Evolutionary conservation across 2,888 invertebrate genomes (phyloP), one percentile per base, ranked within the genome.

Genomic region (Caenorhabditis doughertyi): DNA sequence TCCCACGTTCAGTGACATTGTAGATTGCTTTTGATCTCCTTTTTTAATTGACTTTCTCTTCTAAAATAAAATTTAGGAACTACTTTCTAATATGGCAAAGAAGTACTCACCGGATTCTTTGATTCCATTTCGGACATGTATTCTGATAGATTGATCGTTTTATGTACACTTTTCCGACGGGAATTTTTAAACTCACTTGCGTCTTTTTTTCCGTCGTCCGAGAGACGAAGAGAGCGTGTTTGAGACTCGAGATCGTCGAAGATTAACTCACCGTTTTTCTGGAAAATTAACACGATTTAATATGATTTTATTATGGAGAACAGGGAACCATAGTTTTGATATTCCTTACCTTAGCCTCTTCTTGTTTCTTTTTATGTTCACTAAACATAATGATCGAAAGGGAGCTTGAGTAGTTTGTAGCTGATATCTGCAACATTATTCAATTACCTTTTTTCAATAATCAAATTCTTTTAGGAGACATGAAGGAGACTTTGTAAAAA

Each of bases 161-260:
- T 70, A 49, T 53, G 77, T 21, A 60, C 35, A 47, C 62, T 62
- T 55, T 67, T 72, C 58, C 49, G 44, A 32, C 65, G 47, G 32
- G 32, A 32, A 32, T 27, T 60, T 64, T n/a, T 49, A 55, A 65
- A 65, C 67, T 68, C 68, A 76, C 76, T 76, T 51, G 23, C 39
- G 13, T 73, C 73, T 55, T 72, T 60, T 60, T 56, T 81, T 51
- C 27, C 29, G 7, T 77, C 53, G 21, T 74, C 81, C 29, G 60
- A 23, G 32, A 73, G 21, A 42, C 70, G 64, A 44, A 79, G 32
- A 18, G 55, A n/a, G 18, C 73, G 27, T 1, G 79, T 73, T 53
- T 74, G 79, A 16, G 83, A 49, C n/a, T 79, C 65, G 53, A 79
- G 29, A 42, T 79, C 79, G 51, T 79, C 79, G 53, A 79, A 79